Conservation (phyloP, 2,113 vertebrate genomes). For the Chionis minor region DNA sequence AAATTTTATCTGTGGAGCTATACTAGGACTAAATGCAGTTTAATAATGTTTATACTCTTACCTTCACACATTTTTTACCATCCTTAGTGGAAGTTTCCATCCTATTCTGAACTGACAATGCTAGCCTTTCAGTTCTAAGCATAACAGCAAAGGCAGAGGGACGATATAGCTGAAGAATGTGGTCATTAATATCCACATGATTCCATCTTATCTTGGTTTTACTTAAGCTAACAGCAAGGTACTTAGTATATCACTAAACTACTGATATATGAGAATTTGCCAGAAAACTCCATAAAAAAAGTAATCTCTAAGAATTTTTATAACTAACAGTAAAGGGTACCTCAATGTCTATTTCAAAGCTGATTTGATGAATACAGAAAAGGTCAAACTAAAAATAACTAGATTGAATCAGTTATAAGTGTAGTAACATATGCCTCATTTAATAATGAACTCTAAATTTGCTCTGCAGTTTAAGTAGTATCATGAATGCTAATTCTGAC, state of each 20-base stretch:
- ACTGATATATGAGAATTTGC: conserved; percentile 31
- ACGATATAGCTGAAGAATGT: not conserved
- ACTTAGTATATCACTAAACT: conserved; percentile 21
- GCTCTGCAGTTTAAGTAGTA: conserved; percentile 69
- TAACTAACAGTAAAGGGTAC: conserved; percentile 73
- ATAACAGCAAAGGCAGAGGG: not conserved
- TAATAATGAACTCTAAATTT: conserved; percentile 79
- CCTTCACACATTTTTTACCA: not conserved
- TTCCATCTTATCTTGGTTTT: conserved; percentile 23
- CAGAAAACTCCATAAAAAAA: conserved; percentile 54
- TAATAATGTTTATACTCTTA: not conserved
- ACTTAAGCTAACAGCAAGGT: conserved; percentile 49
- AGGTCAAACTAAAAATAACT: conserved; percentile 84
- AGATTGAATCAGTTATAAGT: conserved; percentile 74
- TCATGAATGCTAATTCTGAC: conserved; percentile 78
- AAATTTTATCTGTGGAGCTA: not conserved
- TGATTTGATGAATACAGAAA: conserved; percentile 80
- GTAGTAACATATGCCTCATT: conserved; percentile 80
- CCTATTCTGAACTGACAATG: not conserved
- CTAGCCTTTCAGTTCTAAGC: not conserved
- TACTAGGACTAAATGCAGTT: not conserved
- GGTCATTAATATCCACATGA: conserved; percentile 11
- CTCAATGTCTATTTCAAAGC: conserved; percentile 78
- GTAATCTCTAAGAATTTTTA: conserved; percentile 61
- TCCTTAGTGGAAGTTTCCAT: not conserved